Percentiles rank a stretch among this genome's conserved stretches.
phyloP scores from a whole-genome alignment of 2,113 vertebrate genomes.

The Lasiurus cinereus region DNA sequence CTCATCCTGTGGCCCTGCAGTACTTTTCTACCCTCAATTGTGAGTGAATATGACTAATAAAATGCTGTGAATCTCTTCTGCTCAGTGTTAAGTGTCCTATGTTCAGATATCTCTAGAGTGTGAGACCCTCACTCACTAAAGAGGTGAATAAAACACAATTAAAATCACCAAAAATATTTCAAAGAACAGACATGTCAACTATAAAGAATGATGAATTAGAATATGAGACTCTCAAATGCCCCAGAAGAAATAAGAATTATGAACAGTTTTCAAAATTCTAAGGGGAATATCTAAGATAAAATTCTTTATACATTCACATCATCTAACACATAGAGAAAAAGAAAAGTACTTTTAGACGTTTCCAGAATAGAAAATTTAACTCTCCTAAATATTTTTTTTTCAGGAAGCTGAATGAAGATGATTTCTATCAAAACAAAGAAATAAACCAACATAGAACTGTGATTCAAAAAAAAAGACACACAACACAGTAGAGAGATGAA shows the following conservation, averaged over 20 bases:
- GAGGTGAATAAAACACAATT: neutral
- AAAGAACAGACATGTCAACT: neutral
- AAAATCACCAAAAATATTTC: neutral
- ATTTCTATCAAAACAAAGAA: slow-evolving; percentile 39
- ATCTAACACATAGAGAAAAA: neutral
- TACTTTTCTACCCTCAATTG: neutral
- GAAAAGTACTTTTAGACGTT: neutral
- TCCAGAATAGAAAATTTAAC: neutral
- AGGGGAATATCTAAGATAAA: neutral
- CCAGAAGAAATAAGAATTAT: neutral
- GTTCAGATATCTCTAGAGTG: neutral
- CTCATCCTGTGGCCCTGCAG: neutral
- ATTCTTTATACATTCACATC: neutral
- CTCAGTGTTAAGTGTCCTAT: neutral
- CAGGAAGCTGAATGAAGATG: neutral
- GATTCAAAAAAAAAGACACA: neutral
- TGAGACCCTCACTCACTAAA: neutral
- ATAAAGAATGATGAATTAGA: neutral
- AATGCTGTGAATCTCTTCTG: neutral
- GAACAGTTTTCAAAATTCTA: neutral
- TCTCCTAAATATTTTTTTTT: neutral
- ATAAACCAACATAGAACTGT: neutral
- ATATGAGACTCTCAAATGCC: neutral
- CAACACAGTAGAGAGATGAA: neutral
- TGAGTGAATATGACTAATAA: neutral